These are phyloP conservation scores for Falco berigora DNA, from an alignment of 2,797 vertebrate genomes.

Conservation along the genomic window DNA sequence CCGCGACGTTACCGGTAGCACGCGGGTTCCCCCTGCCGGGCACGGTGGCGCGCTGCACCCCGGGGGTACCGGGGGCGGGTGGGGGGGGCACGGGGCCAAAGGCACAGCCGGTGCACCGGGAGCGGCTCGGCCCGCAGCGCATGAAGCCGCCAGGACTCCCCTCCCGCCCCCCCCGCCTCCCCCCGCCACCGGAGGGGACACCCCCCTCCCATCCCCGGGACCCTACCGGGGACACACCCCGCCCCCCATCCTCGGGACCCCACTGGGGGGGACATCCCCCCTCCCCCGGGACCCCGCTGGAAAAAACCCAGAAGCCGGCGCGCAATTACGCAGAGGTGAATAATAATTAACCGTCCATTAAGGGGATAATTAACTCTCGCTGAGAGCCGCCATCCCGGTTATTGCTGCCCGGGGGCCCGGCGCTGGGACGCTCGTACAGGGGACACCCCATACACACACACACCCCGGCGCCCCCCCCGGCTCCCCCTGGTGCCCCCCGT, in stretches of 20 bases:
- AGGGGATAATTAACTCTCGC: conserved; percentile 35
- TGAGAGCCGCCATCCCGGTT: neutral
- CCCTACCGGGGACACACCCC: too few species aligned
- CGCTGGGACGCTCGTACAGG: neutral
- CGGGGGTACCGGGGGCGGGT: neutral
- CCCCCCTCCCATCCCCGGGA: too few species aligned
- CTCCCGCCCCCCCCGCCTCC: too few species aligned
- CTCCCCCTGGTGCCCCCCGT: neutral
- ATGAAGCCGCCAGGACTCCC: neutral
- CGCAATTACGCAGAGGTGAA: neutral
- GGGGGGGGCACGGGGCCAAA: neutral
- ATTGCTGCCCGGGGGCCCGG: neutral
- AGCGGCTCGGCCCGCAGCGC: neutral
- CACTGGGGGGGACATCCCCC: too few species aligned
- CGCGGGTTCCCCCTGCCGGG: neutral
- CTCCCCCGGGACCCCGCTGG: neutral
- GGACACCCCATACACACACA: neutral
- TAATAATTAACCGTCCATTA: conserved; percentile 57
- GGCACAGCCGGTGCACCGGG: neutral
- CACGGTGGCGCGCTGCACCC: neutral
- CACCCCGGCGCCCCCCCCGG: neutral
- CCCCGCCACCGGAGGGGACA: neutral
- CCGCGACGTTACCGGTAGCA: neutral
- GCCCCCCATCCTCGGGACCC: too few species aligned
- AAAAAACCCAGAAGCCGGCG: neutral